phyloP scores from a whole-genome alignment of 2,113 vertebrate species.

The human (Homo sapiens) region GRCh38 chr18:2725501-2726000 shows the following conservation, averaged over 20 bases:
- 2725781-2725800: neutral
- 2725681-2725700: neutral
- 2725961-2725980: neutral
- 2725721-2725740: neutral
- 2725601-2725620: neutral
- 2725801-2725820: neutral
- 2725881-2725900: neutral
- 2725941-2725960: neutral
- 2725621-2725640: neutral
- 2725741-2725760: neutral
- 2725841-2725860: constrained; percentile 29
- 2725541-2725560: neutral
- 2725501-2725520: neutral
- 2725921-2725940: neutral
- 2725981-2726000: neutral
- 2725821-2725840: neutral
- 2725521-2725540: constrained; percentile 10
- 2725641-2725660: neutral
- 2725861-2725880: neutral
- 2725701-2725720: neutral
- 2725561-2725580: neutral
- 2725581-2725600: neutral
- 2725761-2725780: constrained; percentile 27
- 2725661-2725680: neutral
- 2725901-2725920: neutral